These are phyloP conservation scores for Tinea semifulvella DNA, from an alignment of 2,888 invertebrate species.

Conservation along the genomic window DNA sequence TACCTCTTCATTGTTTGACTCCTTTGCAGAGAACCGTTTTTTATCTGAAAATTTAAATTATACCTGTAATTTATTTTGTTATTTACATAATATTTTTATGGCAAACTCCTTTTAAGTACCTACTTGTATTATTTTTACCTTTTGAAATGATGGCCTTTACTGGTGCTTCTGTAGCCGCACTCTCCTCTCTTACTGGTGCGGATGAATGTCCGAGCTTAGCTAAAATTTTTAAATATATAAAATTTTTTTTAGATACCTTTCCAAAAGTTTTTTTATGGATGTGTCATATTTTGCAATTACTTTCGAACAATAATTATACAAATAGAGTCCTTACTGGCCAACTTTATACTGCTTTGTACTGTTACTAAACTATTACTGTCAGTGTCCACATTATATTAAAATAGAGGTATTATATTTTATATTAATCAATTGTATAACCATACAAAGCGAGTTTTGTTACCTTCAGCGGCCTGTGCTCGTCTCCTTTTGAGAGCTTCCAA, in stretches of 20 bases:
- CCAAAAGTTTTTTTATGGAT: too few relatives aligned
- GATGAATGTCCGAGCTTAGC: slow-evolving; percentile 40
- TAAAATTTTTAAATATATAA: slow-evolving; percentile 27
- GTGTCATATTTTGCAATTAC: too few relatives aligned
- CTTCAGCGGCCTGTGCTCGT: slow-evolving; percentile 73
- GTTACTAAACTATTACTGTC: too few relatives aligned
- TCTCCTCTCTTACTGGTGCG: slow-evolving; percentile 29
- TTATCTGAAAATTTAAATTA: slow-evolving; percentile 32
- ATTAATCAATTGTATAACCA: too few relatives aligned
- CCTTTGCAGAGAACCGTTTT: slow-evolving; percentile 39
- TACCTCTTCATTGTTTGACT: slow-evolving; percentile 43
- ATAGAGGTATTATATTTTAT: too few relatives aligned
- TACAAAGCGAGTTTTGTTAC: slow-evolving; percentile 48
- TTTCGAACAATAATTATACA: too few relatives aligned
- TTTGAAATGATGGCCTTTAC: slow-evolving; percentile 45
- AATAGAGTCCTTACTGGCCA: too few relatives aligned
- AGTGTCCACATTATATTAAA: too few relatives aligned
- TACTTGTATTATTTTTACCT: slow-evolving; percentile 22
- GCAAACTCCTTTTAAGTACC: too few relatives aligned
- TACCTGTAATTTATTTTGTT: background rate
- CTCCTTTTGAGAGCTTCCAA: slow-evolving; percentile 77
- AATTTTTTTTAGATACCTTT: too few relatives aligned
- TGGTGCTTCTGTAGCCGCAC: slow-evolving; percentile 35
- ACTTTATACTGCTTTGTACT: too few relatives aligned
- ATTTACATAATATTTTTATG: too few relatives aligned